Base-by-base conservation (phyloP, 2,888 invertebrate genomes). In the Philonicus albiceps region DNA sequence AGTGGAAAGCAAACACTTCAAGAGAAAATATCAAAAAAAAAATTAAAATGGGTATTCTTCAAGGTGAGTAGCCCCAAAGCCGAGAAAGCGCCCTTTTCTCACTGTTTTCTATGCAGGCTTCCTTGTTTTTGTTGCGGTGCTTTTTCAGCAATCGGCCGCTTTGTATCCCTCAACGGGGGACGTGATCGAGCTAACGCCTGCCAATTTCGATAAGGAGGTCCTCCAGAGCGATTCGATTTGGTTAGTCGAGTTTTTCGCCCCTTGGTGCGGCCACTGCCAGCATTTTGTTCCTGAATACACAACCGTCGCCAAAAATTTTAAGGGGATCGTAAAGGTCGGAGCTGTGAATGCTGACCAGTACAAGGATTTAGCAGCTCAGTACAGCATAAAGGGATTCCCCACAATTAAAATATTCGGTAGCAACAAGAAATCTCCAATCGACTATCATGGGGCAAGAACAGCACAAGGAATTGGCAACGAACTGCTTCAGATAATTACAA, bases 181-280 rank as follows among this genome's bases (percentile, higher is more conserved):
- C 91, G 98, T 99, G 22, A 93, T 98, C 13, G 96, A 97, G 86
- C 93, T 99, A 88, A 98, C 96, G n/a, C 95, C 96, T 0, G 93
- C 93, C 80, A 99, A 98, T 93, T 99, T 99, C 91, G 95, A 98
- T 89, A 94, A 93, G 89, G 93, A 96, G 89, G 98, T 99, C 4
- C 92, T 95, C 76, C 94, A 96, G 89, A 95, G 97, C 88, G 96
- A 98, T 91, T 95, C 96, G 89, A 93, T 99, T 31, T 99, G 99
- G 99, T 93, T 99, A 87, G 97, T 99, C 0, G 99, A 99, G 91
- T 92, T 92, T 87, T 92, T 89, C 88, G 99, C 99, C 0, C 98
- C 98, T 0, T 99, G 99, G 99, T 99, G 97, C 81, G 97, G 97
- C 13, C 97, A 97, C 91, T 97, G 99, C 92, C 95, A 98, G 92